These are phyloP conservation scores for Poeciliopsis presidionis DNA, from an alignment of 2,797 vertebrate genomes.

Conservation along the genomic window DNA sequence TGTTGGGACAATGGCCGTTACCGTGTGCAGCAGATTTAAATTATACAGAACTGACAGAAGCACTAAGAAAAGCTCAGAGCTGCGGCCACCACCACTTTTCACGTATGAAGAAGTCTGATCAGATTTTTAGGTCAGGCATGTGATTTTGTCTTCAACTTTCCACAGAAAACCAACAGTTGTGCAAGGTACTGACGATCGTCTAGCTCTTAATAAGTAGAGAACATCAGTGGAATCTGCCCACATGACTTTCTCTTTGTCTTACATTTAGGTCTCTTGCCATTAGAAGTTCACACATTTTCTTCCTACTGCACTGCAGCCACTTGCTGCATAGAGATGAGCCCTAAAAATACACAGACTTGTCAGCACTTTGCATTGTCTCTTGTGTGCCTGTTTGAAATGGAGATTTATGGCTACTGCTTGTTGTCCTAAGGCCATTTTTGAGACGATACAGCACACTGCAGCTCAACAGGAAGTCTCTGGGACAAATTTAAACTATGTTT, in stretches of 20 bases:
- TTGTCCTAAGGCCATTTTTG: conserved; percentile 67
- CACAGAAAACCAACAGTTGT: neutral
- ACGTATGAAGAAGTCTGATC: neutral
- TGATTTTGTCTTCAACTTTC: neutral
- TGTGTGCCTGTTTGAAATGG: conserved; percentile 73
- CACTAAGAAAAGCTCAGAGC: neutral
- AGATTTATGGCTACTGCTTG: conserved; percentile 72
- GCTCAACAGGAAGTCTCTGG: conserved; percentile 51
- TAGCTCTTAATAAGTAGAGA: neutral
- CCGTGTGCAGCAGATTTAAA: neutral
- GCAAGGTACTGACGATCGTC: neutral
- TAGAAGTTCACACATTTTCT: conserved; percentile 12
- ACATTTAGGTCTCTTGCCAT: neutral
- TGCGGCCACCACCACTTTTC: neutral
- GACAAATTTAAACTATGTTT: conserved; percentile 46
- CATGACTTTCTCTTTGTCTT: neutral
- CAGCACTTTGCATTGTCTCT: conserved; percentile 74
- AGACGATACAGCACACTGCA: conserved; percentile 54
- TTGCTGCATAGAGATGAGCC: conserved; percentile 60
- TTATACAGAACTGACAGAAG: neutral
- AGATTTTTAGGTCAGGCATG: neutral
- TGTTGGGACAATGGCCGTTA: neutral
- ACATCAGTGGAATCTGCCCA: neutral
- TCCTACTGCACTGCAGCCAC: conserved; percentile 28
- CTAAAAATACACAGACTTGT: conserved; percentile 73